Evolutionary conservation across 2,113 vertebrate species (phyloP).

Genomic region (Cyphomyrus discorhynchus): DNA sequence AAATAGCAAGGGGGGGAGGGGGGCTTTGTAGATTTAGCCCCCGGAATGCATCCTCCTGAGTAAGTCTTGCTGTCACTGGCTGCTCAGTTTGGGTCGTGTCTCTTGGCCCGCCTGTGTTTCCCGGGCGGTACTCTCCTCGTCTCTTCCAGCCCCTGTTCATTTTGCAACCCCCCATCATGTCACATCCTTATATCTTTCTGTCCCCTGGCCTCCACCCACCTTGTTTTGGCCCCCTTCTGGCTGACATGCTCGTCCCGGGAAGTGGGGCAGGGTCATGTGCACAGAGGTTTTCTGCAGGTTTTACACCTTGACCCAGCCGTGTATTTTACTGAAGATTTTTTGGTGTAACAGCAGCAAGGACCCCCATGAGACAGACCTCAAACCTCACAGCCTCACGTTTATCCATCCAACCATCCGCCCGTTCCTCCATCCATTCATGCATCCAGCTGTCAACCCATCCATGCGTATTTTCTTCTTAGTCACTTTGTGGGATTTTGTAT

Average conservation of each 20-base stretch:
- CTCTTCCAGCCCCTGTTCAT: background rate
- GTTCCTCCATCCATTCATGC: background rate
- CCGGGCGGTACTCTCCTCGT: background rate
- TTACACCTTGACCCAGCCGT: background rate
- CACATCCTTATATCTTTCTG: constrained; percentile 51
- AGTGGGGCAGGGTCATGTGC: background rate
- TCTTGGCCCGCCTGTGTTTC: background rate
- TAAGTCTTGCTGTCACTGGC: background rate
- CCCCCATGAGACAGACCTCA: background rate
- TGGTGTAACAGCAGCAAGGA: background rate
- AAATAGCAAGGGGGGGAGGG: background rate
- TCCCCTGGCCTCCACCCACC: constrained; percentile 54
- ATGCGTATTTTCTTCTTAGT: background rate
- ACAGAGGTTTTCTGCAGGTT: background rate
- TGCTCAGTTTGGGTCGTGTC: background rate
- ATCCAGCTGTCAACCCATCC: background rate
- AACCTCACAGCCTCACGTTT: background rate
- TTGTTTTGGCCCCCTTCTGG: constrained; percentile 43
- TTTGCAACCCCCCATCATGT: constrained; percentile 47
- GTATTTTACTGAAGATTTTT: background rate
- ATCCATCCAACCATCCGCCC: background rate
- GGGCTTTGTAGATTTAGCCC: background rate
- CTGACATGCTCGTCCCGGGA: background rate
- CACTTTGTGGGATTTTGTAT: background rate
- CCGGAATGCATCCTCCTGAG: background rate